Evolutionary conservation across 2,113 vertebrate species (phyloP), one percentile per base, ranked within the genome.

Genomic region (Siphamia tubifer): DNA sequence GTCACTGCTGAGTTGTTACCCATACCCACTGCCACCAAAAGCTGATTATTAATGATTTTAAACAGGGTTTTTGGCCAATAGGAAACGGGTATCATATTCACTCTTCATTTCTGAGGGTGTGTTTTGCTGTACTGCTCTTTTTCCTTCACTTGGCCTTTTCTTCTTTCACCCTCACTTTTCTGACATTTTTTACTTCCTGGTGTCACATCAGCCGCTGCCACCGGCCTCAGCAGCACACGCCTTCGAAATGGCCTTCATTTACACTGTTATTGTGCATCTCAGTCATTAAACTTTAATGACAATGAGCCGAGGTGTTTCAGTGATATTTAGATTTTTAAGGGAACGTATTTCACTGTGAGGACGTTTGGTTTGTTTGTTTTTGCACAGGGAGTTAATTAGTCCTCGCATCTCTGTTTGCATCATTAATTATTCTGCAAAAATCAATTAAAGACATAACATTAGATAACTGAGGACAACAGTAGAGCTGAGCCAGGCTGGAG

Each of bases 381-480:
- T 25, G 8, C 16, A 8, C 31, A 36, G 12, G 21, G 8, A 19
- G 11, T 39, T 21, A 2, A 47, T 48, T 7, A 19, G 8, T 12
- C 27, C 16, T 44, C 15, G 21, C n/a, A 44, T 34, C 36, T 4
- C 11, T 63, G 30, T 17, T 70, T 13, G 56, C 17, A 57, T 30
- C 48, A 17, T 76, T 73, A 56, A 12, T 61, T 68, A 72, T 60
- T 68, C 30, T 68, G 51, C 4, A 60, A 54, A 38, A 21, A 44
- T 38, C 17, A 5, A 27, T 52, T 8, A 4, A 51, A 30, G 23
- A 32, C 30, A 9, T n/a, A 36, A 23, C 3, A 17, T 35, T 40
- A 39, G 44, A 52, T 52, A 49, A 6, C 15, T 35, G 2, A 36
- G 15, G 6, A 49, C 13, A 70, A 19, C 10, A 36, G 39, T 28